phyloP scores from a whole-genome alignment of 2,113 vertebrate species.

The Cyprinodon variegatus region DNA sequence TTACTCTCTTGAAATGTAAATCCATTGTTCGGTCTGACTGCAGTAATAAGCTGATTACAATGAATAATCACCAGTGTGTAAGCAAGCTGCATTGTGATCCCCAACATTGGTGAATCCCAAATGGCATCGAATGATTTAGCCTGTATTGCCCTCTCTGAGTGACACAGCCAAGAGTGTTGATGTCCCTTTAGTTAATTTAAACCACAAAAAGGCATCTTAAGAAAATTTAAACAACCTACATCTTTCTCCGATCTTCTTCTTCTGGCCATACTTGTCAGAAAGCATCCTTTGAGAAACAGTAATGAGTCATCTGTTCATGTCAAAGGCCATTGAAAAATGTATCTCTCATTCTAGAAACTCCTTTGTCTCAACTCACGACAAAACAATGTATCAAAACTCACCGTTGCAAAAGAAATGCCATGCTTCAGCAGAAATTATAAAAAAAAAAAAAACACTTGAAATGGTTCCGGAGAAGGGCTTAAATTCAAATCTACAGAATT shows the following conservation, averaged over 20 bases:
- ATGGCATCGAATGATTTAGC: constrained; percentile 68
- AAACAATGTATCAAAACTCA: constrained; percentile 96
- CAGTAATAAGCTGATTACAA: constrained; percentile 66
- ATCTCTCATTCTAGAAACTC: constrained; percentile 96
- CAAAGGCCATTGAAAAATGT: constrained; percentile 92
- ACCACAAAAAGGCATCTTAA: constrained; percentile 62
- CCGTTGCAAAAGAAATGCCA: constrained; percentile 94
- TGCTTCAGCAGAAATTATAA: constrained; percentile 80
- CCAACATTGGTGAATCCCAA: constrained; percentile 57
- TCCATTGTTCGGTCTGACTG: constrained; percentile 60
- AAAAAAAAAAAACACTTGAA: constrained; percentile 99
- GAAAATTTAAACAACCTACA: constrained; percentile 69
- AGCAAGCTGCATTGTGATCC: constrained; percentile 65
- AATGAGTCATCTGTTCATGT: constrained; percentile 92
- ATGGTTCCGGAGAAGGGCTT: constrained; percentile 94
- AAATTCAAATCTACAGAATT: constrained; percentile 90
- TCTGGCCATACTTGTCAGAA: constrained; percentile 88
- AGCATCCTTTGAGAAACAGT: constrained; percentile 89
- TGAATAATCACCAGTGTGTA: constrained; percentile 72
- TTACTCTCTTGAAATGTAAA: constrained; percentile 62
- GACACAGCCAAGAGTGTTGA: constrained; percentile 58
- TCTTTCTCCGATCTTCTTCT: constrained; percentile 72
- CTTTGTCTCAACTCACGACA: constrained; percentile 90
- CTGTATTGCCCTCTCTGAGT: constrained; percentile 57
- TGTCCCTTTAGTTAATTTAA: constrained; percentile 65